phyloP scores from a whole-genome alignment of 2,888 invertebrate genomes.

The Cephus rjabovi region DNA sequence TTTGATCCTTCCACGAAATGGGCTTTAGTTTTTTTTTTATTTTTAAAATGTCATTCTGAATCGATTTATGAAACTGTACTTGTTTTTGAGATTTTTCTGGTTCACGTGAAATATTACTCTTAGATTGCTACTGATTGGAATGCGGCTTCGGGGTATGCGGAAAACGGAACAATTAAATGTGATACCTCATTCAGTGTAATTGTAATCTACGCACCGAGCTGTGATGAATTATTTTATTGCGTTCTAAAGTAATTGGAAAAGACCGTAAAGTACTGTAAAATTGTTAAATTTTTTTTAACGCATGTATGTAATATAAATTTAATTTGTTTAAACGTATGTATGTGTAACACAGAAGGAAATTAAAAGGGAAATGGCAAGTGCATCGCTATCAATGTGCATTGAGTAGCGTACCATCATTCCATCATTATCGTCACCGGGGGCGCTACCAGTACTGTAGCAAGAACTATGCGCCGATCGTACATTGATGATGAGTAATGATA shows the following conservation, averaged over 20 bases:
- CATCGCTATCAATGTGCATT: not conserved
- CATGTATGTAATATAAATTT: too few species aligned
- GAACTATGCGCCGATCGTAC: slow-evolving; percentile 26
- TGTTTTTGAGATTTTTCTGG: not conserved
- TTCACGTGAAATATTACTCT: not conserved
- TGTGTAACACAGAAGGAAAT: not conserved
- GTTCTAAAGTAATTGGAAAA: not conserved
- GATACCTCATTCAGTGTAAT: slow-evolving; percentile 33
- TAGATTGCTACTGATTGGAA: slow-evolving; percentile 5
- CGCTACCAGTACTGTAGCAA: not conserved
- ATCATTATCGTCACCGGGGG: slow-evolving; percentile 8
- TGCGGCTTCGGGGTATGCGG: slow-evolving; percentile 24
- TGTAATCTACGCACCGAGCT: slow-evolving; percentile 14
- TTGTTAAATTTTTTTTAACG: not conserved
- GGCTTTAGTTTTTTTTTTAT: not conserved
- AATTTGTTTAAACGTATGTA: not conserved
- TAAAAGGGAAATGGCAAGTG: not conserved
- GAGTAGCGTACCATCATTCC: not conserved
- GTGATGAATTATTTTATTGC: not conserved
- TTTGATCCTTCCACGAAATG: not conserved
- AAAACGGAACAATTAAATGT: slow-evolving; percentile 32
- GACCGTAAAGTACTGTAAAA: not conserved
- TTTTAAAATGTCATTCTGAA: not conserved
- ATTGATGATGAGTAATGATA: slow-evolving; percentile 47
- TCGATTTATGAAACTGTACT: not conserved